phyloP scores from a whole-genome alignment of 35 echinoderm and acorn worm genomes.

The Ptychodera flava region DNA sequence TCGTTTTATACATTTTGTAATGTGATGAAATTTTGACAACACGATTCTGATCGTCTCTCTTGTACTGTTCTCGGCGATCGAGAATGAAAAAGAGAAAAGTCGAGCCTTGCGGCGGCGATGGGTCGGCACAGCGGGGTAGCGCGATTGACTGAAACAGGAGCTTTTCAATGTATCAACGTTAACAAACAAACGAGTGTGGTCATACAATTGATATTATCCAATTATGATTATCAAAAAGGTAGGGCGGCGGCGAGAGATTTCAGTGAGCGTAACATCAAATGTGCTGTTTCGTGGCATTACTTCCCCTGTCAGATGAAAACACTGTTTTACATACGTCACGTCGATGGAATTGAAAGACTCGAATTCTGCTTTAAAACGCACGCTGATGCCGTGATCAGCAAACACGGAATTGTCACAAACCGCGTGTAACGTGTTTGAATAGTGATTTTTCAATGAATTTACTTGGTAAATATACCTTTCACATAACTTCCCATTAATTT shows the following conservation, averaged over 20 bases:
- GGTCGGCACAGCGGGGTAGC: neutral
- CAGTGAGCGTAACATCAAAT: no score
- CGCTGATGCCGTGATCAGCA: neutral
- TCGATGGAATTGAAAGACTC: no score
- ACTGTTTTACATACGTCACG: no score
- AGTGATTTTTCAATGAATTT: neutral
- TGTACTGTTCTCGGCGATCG: no score
- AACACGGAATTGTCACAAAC: neutral
- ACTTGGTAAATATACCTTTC: neutral
- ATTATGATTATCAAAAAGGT: neutral
- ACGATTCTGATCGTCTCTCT: no score
- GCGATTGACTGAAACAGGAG: no score
- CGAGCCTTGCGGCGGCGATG: neutral
- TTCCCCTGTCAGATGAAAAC: no score
- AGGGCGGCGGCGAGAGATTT: no score
- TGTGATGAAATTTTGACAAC: constrained; percentile 50
- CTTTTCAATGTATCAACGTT: no score
- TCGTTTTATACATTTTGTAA: constrained; percentile 19
- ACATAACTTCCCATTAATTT: neutral
- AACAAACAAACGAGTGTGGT: neutral
- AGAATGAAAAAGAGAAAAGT: no score
- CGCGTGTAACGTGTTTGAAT: neutral
- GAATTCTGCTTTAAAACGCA: no score
- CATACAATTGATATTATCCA: neutral
- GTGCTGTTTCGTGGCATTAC: no score